Evolutionary conservation across 2,797 vertebrate genomes (phyloP).

Genomic region (Xenops minutus): DNA sequence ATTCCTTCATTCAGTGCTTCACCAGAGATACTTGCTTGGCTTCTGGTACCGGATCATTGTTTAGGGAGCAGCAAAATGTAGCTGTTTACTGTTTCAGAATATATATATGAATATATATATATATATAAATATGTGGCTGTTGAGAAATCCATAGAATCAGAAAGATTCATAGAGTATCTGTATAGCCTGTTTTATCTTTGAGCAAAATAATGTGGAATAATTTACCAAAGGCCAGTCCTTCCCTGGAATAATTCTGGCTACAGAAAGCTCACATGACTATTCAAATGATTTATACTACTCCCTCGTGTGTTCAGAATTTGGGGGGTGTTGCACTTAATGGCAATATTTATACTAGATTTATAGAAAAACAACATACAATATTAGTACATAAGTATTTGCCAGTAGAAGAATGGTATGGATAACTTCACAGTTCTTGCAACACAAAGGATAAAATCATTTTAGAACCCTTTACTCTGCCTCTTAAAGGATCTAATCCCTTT

Average conservation of each 20-base stretch:
- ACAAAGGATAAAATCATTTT: neutral
- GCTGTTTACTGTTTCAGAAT: neutral
- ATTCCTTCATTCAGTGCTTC: neutral
- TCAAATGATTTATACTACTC: neutral
- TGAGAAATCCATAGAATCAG: neutral
- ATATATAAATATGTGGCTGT: neutral
- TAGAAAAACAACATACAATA: neutral
- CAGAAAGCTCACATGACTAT: neutral
- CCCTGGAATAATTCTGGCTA: neutral
- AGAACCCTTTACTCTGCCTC: neutral
- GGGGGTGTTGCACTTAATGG: neutral
- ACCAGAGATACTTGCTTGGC: neutral
- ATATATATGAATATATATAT: neutral
- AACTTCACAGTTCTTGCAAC: neutral
- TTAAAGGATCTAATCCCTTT: neutral
- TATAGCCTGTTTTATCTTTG: neutral
- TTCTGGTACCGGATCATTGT: neutral
- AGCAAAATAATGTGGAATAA: neutral
- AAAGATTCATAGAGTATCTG: neutral
- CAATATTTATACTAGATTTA: neutral
- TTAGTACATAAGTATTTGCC: neutral
- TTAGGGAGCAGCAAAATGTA: neutral
- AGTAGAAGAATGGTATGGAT: neutral
- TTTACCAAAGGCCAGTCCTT: neutral
- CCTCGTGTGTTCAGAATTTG: neutral